Evolutionary conservation across 2,888 invertebrate genomes (phyloP), one percentile per base, ranked within the genome.

Genomic region (Caenorhabditis uteleia): DNA sequence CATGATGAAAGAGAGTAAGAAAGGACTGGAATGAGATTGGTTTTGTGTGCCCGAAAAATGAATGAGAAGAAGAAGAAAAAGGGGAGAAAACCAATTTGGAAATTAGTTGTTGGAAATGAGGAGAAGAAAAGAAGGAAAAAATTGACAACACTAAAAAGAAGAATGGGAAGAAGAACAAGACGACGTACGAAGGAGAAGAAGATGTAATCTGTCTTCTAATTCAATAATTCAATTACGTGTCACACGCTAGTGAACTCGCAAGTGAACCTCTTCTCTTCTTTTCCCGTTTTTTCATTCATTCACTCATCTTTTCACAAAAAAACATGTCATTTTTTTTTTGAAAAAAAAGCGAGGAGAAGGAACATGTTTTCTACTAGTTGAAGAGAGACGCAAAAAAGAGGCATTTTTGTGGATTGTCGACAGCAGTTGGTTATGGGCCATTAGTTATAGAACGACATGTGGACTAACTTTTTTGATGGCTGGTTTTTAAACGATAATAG

Each of bases 171-270:
- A 53, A 44, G 43, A 38, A 34, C 8, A 39, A 27, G 29, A 49
- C 31, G 29, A n/a, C n/a, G n/a, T n/a, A n/a, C n/a, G n/a, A n/a
- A n/a, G n/a, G n/a, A 26, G 29, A 31, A 36, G 14, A 27, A 16
- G n/a, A 38, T 23, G 45, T 42, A 46, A 45, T 47, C 42, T 48
- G 18, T 29, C 49, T 18, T 49, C 45, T 57, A 47, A 51, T 59
- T 51, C 53, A 51, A 59, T 59, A 59, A 59, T 59, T 59, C 38
- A 59, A 59, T 59, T 59, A 59, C 43, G 10, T 18, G 44, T 34
- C 34, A 47, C 23, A 40, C 38, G 10, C 46, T 26, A 31, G 25
- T 46, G 50, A 42, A 34, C 42, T n/a, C n/a, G n/a, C n/a, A n/a
- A n/a, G n/a, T n/a, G n/a, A n/a, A n/a, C n/a, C n/a, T n/a, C n/a